Conservation (phyloP, 1,140 invertebrate species). For the Meloidogyne exigua region DNA sequence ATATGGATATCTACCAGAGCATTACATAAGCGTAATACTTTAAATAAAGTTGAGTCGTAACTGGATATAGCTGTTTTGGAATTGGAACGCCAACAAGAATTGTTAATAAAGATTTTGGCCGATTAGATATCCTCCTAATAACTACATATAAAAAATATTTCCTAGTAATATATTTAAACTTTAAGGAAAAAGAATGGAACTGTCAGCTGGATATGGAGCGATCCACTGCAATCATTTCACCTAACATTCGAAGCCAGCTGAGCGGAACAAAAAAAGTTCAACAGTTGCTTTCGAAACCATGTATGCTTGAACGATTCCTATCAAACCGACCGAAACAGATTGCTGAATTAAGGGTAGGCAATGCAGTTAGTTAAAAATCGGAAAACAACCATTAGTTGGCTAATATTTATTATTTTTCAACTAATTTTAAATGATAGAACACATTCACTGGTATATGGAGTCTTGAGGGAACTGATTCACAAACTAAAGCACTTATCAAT, state of each 20-base stretch:
- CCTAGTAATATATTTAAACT: background rate
- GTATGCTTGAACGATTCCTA: conserved; percentile 13
- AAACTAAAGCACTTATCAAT: conserved; percentile 3
- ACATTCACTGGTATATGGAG: conserved; percentile 21
- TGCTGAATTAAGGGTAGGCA: background rate
- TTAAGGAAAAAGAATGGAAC: conserved; percentile 18
- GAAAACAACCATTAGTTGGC: too few species aligned
- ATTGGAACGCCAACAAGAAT: too few species aligned
- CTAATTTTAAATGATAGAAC: background rate
- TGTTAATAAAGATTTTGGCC: too few species aligned
- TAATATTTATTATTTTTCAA: too few species aligned
- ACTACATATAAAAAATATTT: too few species aligned
- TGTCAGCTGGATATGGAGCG: conserved; percentile 7
- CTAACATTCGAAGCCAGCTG: conserved; percentile 15
- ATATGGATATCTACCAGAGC: background rate
- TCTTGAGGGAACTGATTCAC: conserved; percentile 4
- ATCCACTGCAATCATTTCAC: conserved; percentile 21
- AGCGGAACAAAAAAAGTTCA: conserved; percentile 18
- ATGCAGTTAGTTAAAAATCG: too few species aligned
- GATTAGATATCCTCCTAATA: too few species aligned
- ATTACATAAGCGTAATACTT: conserved; percentile 7
- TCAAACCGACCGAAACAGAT: background rate
- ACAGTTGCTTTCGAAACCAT: conserved; percentile 1
- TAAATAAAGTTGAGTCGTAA: background rate
- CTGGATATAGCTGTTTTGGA: too few species aligned